Evolutionary conservation across 2,888 invertebrate species (phyloP).

Genomic region (Holacanthella duospinosa): DNA sequence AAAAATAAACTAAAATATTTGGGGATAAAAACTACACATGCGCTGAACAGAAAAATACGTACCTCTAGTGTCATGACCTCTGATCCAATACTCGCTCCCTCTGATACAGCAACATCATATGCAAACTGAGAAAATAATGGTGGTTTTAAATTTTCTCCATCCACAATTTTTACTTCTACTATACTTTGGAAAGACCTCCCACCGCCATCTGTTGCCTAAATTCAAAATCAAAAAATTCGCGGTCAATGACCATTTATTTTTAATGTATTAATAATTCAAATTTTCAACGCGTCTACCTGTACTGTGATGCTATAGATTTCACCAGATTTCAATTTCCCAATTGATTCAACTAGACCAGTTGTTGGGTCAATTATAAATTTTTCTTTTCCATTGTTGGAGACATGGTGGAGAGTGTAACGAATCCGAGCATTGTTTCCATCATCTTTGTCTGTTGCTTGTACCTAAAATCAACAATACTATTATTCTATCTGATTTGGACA

Average conservation of each 20-base stretch:
- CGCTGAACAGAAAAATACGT: too few species aligned
- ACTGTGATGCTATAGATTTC: conserved; percentile 82
- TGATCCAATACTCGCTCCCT: conserved; percentile 63
- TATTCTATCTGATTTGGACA: neutral
- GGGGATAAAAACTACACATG: too few species aligned
- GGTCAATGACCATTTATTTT: neutral
- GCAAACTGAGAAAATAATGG: conserved; percentile 70
- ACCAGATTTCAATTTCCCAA: conserved; percentile 70
- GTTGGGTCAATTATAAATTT: conserved; percentile 73
- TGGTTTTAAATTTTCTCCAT: conserved; percentile 69
- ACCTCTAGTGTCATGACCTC: conserved; percentile 39
- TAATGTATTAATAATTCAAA: neutral
- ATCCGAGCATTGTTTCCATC: conserved; percentile 72
- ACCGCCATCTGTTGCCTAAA: conserved; percentile 57
- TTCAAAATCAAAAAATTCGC: conserved; percentile 4
- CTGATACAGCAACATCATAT: conserved; percentile 78
- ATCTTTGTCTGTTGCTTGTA: conserved; percentile 74
- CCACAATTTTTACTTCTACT: conserved; percentile 70
- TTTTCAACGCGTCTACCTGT: conserved; percentile 45
- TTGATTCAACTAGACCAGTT: conserved; percentile 62
- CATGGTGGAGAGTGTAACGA: conserved; percentile 75
- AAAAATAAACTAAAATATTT: neutral
- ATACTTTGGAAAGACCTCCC: conserved; percentile 74
- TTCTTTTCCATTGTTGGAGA: conserved; percentile 77
- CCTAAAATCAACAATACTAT: conserved; percentile 43